phyloP scores from a whole-genome alignment of 1,140 invertebrate genomes.

The Ephestia elutella region DNA sequence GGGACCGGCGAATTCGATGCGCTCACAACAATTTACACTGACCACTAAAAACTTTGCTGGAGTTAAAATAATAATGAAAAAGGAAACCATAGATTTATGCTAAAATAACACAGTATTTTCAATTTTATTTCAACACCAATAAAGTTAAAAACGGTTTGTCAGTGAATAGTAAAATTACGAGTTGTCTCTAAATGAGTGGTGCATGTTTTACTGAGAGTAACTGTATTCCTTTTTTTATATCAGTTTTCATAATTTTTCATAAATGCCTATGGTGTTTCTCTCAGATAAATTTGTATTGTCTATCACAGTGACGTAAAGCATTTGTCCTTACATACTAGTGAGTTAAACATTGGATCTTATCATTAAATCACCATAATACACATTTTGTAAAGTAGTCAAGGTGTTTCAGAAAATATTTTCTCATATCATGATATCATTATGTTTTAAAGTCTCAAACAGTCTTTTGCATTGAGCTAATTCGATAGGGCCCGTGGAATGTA shows the following conservation, averaged over 20 bases:
- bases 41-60: too few species aligned
- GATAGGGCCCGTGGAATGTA: slow-evolving; percentile 66
- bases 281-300: slow-evolving; percentile 66
- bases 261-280: slow-evolving; percentile 65
- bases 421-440: slow-evolving; percentile 58
- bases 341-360: slow-evolving; percentile 70
- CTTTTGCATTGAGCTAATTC: slow-evolving; percentile 70
- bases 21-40: too few species aligned
- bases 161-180: not conserved
- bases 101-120: too few species aligned
- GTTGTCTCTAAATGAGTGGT: slow-evolving; percentile 14
- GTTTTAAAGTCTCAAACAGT: slow-evolving; percentile 69
- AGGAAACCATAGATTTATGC: too few species aligned
- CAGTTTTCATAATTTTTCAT: slow-evolving; percentile 45
- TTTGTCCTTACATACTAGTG: slow-evolving; percentile 73
- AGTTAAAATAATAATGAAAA: too few species aligned
- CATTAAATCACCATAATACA: slow-evolving; percentile 70
- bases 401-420: slow-evolving; percentile 70
- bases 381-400: slow-evolving; percentile 64
- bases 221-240: slow-evolving; percentile 42
- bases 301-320: slow-evolving; percentile 73
- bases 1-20: too few species aligned
- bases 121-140: not conserved
- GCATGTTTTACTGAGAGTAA: slow-evolving; percentile 35
- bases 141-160: not conserved